Conservation (phyloP, 2,797 vertebrate genomes). For the Glyptemys insculpta region DNA sequence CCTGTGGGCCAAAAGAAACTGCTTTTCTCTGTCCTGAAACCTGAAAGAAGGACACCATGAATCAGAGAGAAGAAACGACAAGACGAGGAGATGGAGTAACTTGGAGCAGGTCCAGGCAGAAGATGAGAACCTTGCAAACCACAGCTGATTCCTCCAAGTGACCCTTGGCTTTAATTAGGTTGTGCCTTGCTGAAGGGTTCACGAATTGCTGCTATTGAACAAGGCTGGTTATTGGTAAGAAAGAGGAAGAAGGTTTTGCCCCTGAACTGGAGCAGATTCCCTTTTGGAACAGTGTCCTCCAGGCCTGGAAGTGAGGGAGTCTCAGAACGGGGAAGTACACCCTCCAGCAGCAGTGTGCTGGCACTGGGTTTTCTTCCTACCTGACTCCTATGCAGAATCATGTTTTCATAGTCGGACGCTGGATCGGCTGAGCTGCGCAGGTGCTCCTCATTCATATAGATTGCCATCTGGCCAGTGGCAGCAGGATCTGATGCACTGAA, state of each 20-base stretch:
- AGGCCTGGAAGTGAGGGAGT: neutral
- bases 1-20: neutral
- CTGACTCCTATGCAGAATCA: neutral
- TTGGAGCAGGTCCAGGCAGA: neutral
- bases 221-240: neutral
- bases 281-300: neutral
- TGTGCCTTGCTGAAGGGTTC: neutral
- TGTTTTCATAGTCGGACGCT: neutral
- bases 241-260: neutral
- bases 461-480: neutral
- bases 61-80: neutral
- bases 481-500: neutral
- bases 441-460: neutral
- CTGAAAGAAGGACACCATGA: neutral
- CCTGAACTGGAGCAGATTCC: accelerated
- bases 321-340: accelerated
- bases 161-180: neutral
- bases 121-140: neutral
- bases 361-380: neutral
- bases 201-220: neutral
- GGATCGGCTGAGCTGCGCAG: too few relatives aligned
- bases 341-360: neutral
- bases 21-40: neutral
- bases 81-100: neutral
- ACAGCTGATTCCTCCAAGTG: neutral